Conservation (phyloP, 2,888 invertebrate genomes). For the Bellardia bayeri region DNA sequence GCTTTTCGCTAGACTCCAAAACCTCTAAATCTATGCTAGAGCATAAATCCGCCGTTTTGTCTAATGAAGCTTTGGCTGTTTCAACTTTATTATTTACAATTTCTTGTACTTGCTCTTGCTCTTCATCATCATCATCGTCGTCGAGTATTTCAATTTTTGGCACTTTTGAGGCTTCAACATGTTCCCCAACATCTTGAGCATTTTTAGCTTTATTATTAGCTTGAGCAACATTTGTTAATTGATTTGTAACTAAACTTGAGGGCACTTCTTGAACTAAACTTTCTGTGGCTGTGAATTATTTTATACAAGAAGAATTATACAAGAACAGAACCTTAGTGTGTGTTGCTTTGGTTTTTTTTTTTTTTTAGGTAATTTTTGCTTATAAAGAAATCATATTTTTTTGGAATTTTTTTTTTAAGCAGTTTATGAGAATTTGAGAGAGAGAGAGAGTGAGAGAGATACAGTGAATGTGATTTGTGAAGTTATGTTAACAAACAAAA, state of each 20-base stretch:
- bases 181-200: slow-evolving; percentile 40
- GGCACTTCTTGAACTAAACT: not conserved
- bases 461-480: slow-evolving; percentile 7
- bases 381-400: not conserved
- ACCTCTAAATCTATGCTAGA: slow-evolving; percentile 72
- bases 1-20: slow-evolving; percentile 60
- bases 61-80: too few species aligned
- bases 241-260: slow-evolving; percentile 54
- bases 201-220: not conserved
- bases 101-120: not conserved
- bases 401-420: slow-evolving; percentile 27
- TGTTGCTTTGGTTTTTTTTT: slow-evolving; percentile 45
- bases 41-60: not conserved
- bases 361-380: slow-evolving; percentile 34
- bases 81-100: too few species aligned
- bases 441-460: slow-evolving; percentile 47
- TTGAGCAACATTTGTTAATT: slow-evolving; percentile 28
- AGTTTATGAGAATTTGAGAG: slow-evolving; percentile 41
- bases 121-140: slow-evolving; percentile 72
- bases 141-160: slow-evolving; percentile 76
- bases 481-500: not conserved
- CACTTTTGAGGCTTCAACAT: slow-evolving; percentile 67
- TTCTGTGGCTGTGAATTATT: slow-evolving; percentile 63
- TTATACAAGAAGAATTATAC: slow-evolving; percentile 64
- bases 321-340: slow-evolving; percentile 66